Conservation (phyloP, 2,797 vertebrate genomes). For the Diceros bicornis region DNA sequence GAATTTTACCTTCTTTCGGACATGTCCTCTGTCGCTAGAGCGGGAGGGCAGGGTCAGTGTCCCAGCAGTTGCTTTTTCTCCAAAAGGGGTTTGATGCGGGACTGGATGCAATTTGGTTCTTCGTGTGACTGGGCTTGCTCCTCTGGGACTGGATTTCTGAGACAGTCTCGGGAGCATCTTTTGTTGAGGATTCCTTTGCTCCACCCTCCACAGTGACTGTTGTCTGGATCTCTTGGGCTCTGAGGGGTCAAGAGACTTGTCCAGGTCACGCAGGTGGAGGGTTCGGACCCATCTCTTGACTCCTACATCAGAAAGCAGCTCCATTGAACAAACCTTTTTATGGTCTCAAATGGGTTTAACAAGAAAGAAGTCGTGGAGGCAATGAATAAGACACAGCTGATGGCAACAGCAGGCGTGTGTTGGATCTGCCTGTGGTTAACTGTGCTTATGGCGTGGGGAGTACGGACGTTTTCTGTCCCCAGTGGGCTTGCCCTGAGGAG, state of each 20-base stretch:
- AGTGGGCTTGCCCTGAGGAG: not conserved
- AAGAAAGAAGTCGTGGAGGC: not conserved
- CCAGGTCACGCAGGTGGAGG: not conserved
- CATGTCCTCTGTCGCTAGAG: not conserved
- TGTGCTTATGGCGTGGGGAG: fast-evolving
- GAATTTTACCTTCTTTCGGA: not conserved
- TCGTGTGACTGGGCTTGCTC: not conserved
- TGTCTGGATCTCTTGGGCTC: not conserved
- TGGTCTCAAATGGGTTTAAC: not conserved
- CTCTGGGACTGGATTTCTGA: not conserved
- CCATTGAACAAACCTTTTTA: not conserved
- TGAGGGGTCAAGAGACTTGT: not conserved
- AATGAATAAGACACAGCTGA: not conserved
- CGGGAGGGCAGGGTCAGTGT: not conserved
- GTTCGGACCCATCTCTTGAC: not conserved
- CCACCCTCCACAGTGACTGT: fast-evolving
- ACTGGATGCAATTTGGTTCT: fast-evolving
- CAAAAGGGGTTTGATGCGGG: no score
- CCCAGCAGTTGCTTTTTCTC: not conserved
- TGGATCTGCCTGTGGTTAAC: not conserved
- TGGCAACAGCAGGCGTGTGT: not conserved
- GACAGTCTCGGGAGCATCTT: fast-evolving
- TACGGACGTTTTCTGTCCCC: fast-evolving
- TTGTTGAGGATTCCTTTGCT: no score
- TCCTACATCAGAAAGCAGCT: not conserved